Evolutionary conservation across 2,113 vertebrate species (phyloP).

Genomic region (Cheirogaleus medius): DNA sequence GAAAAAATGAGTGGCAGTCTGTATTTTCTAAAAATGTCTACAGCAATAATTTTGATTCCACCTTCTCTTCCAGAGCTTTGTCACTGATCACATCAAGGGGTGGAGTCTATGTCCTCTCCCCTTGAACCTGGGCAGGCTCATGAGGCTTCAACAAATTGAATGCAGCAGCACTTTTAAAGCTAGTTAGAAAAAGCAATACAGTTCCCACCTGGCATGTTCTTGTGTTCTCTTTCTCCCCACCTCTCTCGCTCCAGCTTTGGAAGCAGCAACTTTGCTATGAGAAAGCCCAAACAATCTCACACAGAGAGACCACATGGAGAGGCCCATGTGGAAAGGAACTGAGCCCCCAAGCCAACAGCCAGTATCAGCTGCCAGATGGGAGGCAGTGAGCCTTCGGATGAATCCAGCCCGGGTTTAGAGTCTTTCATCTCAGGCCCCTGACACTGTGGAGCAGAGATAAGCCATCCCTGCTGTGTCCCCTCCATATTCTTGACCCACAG

Average conservation of each 20-base stretch:
- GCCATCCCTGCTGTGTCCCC: neutral
- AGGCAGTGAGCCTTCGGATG: neutral
- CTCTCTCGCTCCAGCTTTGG: neutral
- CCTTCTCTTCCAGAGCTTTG: neutral
- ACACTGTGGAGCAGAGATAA: neutral
- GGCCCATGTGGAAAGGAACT: neutral
- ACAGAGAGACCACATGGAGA: neutral
- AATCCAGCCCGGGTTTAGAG: neutral
- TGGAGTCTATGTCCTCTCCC: neutral
- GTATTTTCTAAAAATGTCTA: neutral
- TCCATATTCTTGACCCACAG: constrained; percentile 20
- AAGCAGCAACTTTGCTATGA: neutral
- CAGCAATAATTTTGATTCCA: neutral
- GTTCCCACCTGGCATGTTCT: neutral
- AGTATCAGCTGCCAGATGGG: neutral
- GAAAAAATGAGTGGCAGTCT: neutral
- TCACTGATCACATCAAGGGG: neutral
- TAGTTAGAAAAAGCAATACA: neutral
- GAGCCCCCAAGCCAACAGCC: neutral
- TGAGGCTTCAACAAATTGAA: neutral
- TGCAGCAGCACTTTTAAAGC: neutral
- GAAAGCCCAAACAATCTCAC: neutral
- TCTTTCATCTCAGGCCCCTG: neutral
- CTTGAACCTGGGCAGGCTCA: neutral
- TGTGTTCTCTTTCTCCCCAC: too few relatives aligned